Conservation (phyloP, 1,140 invertebrate species). For the Cardiocondyla obscurior region DNA sequence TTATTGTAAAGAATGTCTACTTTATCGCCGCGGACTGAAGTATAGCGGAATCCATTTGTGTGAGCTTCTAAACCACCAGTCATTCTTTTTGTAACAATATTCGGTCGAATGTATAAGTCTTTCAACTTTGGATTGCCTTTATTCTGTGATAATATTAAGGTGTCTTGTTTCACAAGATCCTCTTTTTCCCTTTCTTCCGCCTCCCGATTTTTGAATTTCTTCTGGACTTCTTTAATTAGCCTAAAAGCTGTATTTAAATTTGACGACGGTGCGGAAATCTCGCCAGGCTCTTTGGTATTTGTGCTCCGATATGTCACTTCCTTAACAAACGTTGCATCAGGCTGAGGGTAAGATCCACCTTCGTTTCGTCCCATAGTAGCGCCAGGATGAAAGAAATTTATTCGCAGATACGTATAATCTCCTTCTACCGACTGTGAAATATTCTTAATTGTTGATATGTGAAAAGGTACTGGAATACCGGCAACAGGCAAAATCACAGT, state of each 20-base stretch:
- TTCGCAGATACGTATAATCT: constrained; percentile 98
- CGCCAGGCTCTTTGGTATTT: constrained; percentile 98
- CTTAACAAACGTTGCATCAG: constrained; percentile 98
- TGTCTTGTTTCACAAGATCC: constrained; percentile 99
- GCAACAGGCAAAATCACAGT: constrained; percentile 98
- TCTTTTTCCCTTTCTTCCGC: constrained; percentile 99
- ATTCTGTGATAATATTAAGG: constrained; percentile 96
- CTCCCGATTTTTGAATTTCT: constrained; percentile 98
- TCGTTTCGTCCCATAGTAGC: constrained; percentile 97
- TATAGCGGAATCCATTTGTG: constrained; percentile 98
- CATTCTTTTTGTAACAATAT: constrained; percentile 99
- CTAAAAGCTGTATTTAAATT: constrained; percentile 98
- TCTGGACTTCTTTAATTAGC: constrained; percentile 99
- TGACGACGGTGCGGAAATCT: constrained; percentile 96
- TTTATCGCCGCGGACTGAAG: constrained; percentile 98
- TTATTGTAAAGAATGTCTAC: constrained; percentile 99
- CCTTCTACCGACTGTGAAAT: constrained; percentile 99
- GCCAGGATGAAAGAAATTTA: constrained; percentile 99
- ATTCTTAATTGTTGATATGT: constrained; percentile 99
- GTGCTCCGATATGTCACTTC: constrained; percentile 99
- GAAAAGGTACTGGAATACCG: constrained; percentile 98
- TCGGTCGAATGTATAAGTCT: constrained; percentile 99
- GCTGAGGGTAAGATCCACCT: constrained; percentile 94
- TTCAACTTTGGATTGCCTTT: constrained; percentile 99
- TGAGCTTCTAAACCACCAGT: constrained; percentile 96